Conservation (phyloP, 2,797 vertebrate species). For the Poliocrania exsul region DNA sequence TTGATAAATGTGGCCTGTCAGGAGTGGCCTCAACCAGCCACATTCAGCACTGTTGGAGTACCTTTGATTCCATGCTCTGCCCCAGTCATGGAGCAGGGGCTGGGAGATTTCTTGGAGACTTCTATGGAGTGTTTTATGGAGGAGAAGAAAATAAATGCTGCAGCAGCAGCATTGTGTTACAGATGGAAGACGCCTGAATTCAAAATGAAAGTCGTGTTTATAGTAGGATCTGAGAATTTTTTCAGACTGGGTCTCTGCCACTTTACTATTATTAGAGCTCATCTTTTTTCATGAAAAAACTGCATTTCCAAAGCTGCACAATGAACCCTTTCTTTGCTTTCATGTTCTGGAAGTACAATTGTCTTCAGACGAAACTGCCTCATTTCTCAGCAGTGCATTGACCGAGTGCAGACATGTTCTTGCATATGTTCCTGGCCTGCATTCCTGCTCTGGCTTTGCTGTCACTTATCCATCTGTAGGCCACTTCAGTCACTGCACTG, state of each 20-base stretch:
- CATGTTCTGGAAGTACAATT: conserved; percentile 62
- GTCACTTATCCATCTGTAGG: conserved; percentile 24
- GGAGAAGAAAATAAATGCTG: not conserved
- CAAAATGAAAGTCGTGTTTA: conserved; percentile 57
- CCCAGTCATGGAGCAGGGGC: not conserved
- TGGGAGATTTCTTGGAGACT: not conserved
- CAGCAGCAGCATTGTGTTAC: not conserved
- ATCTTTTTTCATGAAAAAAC: conserved; percentile 74
- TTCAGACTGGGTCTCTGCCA: conserved; percentile 48
- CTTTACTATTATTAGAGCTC: conserved; percentile 71
- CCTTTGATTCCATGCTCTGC: not conserved
- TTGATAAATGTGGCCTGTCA: not conserved
- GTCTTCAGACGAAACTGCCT: conserved; percentile 62
- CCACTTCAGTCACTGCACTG: not conserved
- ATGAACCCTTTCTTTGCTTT: conserved; percentile 68
- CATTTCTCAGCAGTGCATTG: conserved; percentile 43
- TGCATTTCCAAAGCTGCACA: conserved; percentile 65
- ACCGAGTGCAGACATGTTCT: conserved; percentile 52
- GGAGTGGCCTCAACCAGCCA: not conserved
- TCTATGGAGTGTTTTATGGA: not conserved
- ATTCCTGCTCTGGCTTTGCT: conserved; percentile 40
- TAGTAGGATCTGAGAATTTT: conserved; percentile 22
- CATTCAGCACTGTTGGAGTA: no score
- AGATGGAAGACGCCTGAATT: conserved; percentile 34
- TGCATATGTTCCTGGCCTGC: conserved; percentile 54